These are phyloP conservation scores for Buathra laborator DNA, from an alignment of 2,888 invertebrate species.

Conservation along the genomic window DNA sequence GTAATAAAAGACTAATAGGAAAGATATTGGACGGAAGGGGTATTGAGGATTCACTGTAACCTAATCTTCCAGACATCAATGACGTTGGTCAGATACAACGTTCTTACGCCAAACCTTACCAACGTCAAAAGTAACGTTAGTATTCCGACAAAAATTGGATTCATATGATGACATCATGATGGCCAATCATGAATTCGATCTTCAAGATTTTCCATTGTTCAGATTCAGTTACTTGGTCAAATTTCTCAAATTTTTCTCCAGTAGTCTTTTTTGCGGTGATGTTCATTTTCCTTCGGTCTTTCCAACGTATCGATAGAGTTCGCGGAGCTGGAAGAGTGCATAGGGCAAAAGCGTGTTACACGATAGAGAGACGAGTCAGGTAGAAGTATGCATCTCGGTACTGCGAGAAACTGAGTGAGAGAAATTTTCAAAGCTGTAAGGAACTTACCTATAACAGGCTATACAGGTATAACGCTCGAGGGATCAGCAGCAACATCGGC, in stretches of 20 bases:
- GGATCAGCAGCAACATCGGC: conserved; percentile 61
- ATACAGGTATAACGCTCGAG: conserved; percentile 53
- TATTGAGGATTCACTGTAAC: too few relatives aligned
- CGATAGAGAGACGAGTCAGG: conserved; percentile 46
- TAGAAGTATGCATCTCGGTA: neutral
- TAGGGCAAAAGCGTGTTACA: conserved; percentile 65
- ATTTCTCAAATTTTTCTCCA: conserved; percentile 24
- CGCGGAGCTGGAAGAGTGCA: conserved; percentile 56
- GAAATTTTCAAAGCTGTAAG: conserved; percentile 42
- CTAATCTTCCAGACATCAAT: too few relatives aligned
- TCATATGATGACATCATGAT: too few relatives aligned
- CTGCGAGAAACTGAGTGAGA: conserved; percentile 47
- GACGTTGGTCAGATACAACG: too few relatives aligned
- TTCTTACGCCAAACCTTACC: too few relatives aligned
- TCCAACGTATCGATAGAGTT: conserved; percentile 14
- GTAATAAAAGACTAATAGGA: too few relatives aligned
- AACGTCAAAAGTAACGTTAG: too few relatives aligned
- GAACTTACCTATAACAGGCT: conserved; percentile 43
- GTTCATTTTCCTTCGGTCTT: neutral
- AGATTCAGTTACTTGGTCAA: neutral
- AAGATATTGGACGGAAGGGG: too few relatives aligned
- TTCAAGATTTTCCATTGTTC: too few relatives aligned
- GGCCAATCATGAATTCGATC: too few relatives aligned
- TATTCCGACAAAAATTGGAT: too few relatives aligned
- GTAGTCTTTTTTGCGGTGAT: neutral